Percentiles rank a stretch among this genome's conserved stretches.
Conservation (phyloP, 2,113 vertebrate genomes). For the Siniperca chuatsi region DNA sequence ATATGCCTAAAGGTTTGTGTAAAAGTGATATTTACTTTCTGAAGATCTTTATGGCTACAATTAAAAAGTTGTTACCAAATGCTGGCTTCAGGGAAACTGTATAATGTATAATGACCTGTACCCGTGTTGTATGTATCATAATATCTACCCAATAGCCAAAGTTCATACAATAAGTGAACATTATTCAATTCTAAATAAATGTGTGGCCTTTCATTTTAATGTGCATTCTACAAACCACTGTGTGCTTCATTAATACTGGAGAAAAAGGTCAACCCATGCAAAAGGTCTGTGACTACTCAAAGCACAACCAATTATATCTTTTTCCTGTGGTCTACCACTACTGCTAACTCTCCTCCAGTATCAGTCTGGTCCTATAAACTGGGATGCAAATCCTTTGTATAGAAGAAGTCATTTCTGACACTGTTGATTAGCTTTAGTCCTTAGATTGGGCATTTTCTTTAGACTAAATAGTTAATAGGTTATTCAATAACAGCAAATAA, state of each 20-base stretch:
- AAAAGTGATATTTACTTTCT: neutral
- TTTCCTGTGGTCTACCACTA: neutral
- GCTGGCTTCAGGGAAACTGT: neutral
- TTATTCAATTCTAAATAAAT: no score
- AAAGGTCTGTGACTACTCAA: neutral
- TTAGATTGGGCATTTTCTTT: neutral
- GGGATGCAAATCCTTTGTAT: neutral
- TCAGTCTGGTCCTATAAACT: neutral
- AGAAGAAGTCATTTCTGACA: neutral
- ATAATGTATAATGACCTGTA: no score
- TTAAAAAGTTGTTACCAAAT: no score
- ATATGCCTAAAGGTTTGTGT: neutral
- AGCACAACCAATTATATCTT: neutral
- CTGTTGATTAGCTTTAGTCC: neutral
- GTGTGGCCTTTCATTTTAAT: no score
- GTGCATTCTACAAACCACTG: neutral
- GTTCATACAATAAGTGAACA: no score
- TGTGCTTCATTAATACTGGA: neutral
- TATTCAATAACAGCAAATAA: no score
- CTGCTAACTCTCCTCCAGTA: neutral
- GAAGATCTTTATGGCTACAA: neutral
- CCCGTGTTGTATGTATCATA: no score
- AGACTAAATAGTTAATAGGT: neutral
- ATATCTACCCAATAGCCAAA: no score
- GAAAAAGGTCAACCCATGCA: neutral